phyloP scores from a whole-genome alignment of 2,113 vertebrate genomes.

The Pomatorhinus ruficollis region DNA sequence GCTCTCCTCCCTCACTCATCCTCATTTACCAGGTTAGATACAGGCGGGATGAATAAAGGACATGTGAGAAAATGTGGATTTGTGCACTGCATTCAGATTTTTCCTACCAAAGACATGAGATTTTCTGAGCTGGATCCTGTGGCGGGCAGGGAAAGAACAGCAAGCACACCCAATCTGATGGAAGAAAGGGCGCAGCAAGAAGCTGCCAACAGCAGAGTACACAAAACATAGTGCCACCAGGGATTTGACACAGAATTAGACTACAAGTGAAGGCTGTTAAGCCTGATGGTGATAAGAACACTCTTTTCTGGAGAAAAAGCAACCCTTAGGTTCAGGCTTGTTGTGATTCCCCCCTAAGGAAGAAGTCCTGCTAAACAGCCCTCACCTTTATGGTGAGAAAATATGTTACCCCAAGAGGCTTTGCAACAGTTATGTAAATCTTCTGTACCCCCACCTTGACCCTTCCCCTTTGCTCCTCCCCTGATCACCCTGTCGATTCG shows the following conservation, averaged over 20 bases:
- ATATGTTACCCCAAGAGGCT: no score
- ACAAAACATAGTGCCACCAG: background rate
- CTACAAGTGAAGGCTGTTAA: no score
- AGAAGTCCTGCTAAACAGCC: no score
- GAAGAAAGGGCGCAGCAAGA: background rate
- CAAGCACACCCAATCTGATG: accelerated
- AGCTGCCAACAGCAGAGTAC: background rate
- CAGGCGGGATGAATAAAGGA: background rate
- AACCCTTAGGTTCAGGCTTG: no score
- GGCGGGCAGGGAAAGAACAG: background rate
- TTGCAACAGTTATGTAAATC: no score
- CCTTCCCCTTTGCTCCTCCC: no score
- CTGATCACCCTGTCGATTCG: no score
- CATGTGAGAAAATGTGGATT: background rate
- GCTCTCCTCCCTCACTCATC: background rate
- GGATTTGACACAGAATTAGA: background rate
- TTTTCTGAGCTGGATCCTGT: background rate
- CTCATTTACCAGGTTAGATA: background rate
- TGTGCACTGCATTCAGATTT: background rate
- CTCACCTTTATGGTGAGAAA: no score
- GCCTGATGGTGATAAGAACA: no score
- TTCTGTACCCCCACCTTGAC: no score
- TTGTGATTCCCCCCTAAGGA: no score
- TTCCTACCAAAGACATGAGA: background rate
- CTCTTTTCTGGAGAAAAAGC: no score